Evolutionary conservation across 2,888 invertebrate genomes (phyloP), one percentile per base, ranked within the genome.

Genomic region (Melanargia galathea): DNA sequence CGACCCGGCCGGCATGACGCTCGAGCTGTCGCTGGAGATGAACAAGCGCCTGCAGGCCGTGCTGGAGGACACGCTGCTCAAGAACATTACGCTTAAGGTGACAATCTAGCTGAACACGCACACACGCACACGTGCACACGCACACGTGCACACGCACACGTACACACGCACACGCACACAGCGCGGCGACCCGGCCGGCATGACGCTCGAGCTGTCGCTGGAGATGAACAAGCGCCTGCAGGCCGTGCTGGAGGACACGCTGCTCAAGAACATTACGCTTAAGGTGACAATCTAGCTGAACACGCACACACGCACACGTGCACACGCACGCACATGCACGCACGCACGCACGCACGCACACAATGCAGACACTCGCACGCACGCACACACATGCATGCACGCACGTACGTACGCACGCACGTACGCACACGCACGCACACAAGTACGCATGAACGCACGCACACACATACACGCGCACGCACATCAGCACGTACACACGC

Each of bases 191-290:
- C 93, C 93, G 64, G 92, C 78, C 49, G 94, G 95, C 43, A 94
- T 98, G 93, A 96, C 97, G 0, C 87, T 97, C 10, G 97, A 98
- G 69, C 92, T 98, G 33, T 96, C 97, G 0, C 85, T 98, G 48
- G 97, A 99, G 88, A 98, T 99, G 75, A 98, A 97, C 89, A 93
- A 94, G 67, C 96, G 98, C 73, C 90, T 99, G 61, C 98, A 99
- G 82, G 95, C 97, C 1, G 96, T 98, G 66, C 90, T 99, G 0
- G 98, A 99, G 81, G 99, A 99, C 81, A 96, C 97, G 0, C 90
- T 98, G 69, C 92, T 97, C 7, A 97, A 97, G 86, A 98, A 98
- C 83, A 97, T 98, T 62, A 97, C 97, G 5, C 92, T 98, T 58
- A 97, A 97, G 93, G 97, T 84, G 40, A 55, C n/a, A n/a, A n/a